Conservation (phyloP, 2,113 vertebrate species). For the Plectropomus leopardus region DNA sequence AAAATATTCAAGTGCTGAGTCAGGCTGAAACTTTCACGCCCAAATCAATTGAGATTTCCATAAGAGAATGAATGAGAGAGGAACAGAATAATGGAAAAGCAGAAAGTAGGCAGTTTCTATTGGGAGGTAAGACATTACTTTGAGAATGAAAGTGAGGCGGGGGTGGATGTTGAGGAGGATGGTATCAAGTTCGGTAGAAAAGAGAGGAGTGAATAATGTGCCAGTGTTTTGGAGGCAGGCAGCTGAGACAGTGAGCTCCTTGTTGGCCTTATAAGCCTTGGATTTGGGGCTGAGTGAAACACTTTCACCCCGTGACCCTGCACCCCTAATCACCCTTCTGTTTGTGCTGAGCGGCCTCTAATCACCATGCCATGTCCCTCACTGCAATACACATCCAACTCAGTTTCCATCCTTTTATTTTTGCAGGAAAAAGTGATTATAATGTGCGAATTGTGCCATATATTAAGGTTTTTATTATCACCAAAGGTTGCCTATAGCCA, state of each 20-base stretch:
- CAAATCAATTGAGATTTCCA: slow-evolving; percentile 76
- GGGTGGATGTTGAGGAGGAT: slow-evolving; percentile 41
- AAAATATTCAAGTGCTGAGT: slow-evolving; percentile 64
- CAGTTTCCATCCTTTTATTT: not conserved
- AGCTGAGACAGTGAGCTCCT: slow-evolving; percentile 59
- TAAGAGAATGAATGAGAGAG: slow-evolving; percentile 62
- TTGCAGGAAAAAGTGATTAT: not conserved
- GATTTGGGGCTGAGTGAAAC: slow-evolving; percentile 49
- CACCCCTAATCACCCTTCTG: slow-evolving; percentile 37
- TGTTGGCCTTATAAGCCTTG: slow-evolving; percentile 55
- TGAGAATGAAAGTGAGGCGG: slow-evolving; percentile 31
- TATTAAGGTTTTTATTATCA: not conserved
- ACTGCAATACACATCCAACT: not conserved
- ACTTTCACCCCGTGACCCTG: slow-evolving; percentile 44
- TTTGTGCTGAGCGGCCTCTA: slow-evolving; percentile 27
- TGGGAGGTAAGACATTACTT: slow-evolving; percentile 52
- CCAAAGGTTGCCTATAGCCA: not conserved
- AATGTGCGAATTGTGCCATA: not conserved
- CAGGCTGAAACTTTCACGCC: slow-evolving; percentile 54
- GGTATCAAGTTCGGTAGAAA: slow-evolving; percentile 59
- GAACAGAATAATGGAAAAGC: slow-evolving; percentile 54
- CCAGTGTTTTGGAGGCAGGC: slow-evolving; percentile 62
- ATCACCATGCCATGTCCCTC: not conserved
- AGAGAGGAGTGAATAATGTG: slow-evolving; percentile 66
- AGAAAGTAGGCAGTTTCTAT: slow-evolving; percentile 52